Evolutionary conservation across 2,113 vertebrate genomes (phyloP), one percentile per base, ranked within the genome.

Genomic region (Condylura cristata): DNA sequence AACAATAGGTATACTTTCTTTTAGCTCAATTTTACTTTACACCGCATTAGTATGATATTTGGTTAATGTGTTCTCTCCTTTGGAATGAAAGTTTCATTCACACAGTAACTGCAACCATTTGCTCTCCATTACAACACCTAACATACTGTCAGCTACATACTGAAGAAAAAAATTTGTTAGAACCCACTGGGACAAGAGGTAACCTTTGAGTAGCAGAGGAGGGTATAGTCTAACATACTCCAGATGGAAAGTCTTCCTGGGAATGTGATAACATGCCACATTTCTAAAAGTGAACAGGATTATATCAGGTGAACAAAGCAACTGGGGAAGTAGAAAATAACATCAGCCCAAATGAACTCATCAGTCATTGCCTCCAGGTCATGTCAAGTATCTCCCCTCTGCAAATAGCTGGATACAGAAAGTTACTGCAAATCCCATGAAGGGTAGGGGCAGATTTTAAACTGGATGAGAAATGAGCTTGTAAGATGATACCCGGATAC

Each of bases 101-200:
- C n/a, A 61, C 34, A 86, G 61, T 32, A 22, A 30, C 14, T 76
- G 18, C 6, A 37, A 56, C 28, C 6, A 60, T 85, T 81, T 82
- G 66, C 16, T 80, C 48, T 85, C 41, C 39, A 32, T 72, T 71
- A 46, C 48, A 79, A n/a, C 18, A 53, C 26, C 34, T 90, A 65
- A 74, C 18, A 20, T 26, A 39, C 17, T 46, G 58, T 44, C 14
- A 39, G 18, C 22, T 66, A 34, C n/a, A n/a, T n/a, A n/a, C n/a
- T n/a, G 56, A 83, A 90, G 46, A 17, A 95, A 89, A 37, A n/a
- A 93, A 8, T 37, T 6, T 48, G 51, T 91, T 78, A 91, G 61
- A 86, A 89, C 17, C 20, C 41, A 68, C 6, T 80, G 37, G 34
- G 71, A 75, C 48, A 56, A 89, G 48, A 26, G 16, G 22, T 93